Conservation (phyloP, 2,888 invertebrate species). For the Megastigmus dorsalis region DNA sequence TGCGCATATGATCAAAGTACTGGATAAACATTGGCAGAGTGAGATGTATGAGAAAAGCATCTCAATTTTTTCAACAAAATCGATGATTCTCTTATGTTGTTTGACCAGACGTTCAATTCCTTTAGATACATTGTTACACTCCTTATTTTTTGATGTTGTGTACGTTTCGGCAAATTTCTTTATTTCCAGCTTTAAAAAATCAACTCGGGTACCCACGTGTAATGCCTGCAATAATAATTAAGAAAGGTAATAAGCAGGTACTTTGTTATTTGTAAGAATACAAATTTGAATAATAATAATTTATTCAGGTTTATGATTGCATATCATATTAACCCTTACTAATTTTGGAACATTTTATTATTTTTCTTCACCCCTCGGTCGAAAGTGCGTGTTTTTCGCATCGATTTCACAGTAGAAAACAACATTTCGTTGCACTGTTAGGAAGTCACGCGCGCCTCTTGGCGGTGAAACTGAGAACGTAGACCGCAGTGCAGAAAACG, state of each 20-base stretch:
- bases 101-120: background rate
- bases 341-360: too few species aligned
- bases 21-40: background rate
- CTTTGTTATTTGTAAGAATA: too few species aligned
- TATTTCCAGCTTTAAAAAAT: background rate
- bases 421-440: too few species aligned
- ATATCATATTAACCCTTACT: background rate
- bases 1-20: background rate
- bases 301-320: too few species aligned
- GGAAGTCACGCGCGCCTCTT: too few species aligned
- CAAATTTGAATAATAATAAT: too few species aligned
- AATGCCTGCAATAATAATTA: slow-evolving; percentile 1
- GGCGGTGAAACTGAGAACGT: too few species aligned
- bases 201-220: background rate
- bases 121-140: background rate
- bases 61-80: background rate
- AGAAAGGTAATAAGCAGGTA: background rate
- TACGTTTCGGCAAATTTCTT: background rate
- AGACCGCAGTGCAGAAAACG: too few species aligned
- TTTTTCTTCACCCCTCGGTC: too few species aligned
- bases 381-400: too few species aligned
- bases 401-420: too few species aligned
- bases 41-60: background rate
- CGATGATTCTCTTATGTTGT: background rate
- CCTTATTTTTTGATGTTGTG: background rate